Evolutionary conservation across 37 sponge, comb jelly and placozoan genomes (phyloP).

Genomic region (Ianthella basta): DNA sequence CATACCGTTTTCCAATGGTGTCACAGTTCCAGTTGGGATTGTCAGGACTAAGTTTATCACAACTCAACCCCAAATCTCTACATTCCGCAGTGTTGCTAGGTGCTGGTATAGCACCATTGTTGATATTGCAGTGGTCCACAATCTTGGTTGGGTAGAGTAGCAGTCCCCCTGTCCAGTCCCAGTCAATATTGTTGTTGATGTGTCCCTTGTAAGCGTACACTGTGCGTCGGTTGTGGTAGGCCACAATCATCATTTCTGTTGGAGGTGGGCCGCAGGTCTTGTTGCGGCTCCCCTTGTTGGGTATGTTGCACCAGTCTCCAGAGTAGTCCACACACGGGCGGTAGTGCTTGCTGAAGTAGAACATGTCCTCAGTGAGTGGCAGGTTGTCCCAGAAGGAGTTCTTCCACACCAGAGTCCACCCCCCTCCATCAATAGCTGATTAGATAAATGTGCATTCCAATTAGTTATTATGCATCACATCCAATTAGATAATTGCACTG

Average conservation of each 20-base stretch:
- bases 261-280: no score
- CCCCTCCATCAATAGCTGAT: no score
- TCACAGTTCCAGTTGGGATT: not conserved
- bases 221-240: constrained; percentile 21
- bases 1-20: not conserved
- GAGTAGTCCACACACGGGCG: not conserved
- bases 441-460: no score
- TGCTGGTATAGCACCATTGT: constrained; percentile 17
- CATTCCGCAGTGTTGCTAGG: no score
- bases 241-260: constrained; percentile 34
- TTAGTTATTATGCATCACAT: not conserved
- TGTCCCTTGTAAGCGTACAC: constrained; percentile 27
- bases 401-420: constrained; percentile 14
- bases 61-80: not conserved
- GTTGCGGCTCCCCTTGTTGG: not conserved
- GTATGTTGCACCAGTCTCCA: not conserved
- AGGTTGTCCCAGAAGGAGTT: not conserved
- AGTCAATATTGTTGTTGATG: constrained; percentile 24
- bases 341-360: not conserved
- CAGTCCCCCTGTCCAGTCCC: constrained; percentile 21
- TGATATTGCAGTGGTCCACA: constrained; percentile 20
- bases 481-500: not conserved
- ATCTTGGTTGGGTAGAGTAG: not conserved
- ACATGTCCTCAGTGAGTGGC: not conserved
- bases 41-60: constrained; percentile 11